Conservation (phyloP, 37 sponge, comb jelly and placozoan genomes). For the Chondrosia reniformis region DNA sequence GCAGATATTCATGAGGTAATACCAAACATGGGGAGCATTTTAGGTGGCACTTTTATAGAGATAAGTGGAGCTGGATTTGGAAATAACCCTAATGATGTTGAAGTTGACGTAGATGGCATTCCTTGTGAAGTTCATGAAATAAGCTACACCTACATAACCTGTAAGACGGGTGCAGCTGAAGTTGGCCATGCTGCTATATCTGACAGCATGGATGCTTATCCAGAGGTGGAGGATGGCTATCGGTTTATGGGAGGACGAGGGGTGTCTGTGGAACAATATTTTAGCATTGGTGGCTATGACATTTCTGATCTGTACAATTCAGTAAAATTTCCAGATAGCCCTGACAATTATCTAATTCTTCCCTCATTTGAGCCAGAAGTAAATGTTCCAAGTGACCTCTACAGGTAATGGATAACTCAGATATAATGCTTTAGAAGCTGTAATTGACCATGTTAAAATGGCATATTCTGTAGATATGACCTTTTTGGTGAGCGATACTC, state of each 20-base stretch:
- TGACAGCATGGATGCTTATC: conserved; percentile 4
- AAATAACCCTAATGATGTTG: conserved; percentile 3
- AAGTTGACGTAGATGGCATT: conserved; percentile 59
- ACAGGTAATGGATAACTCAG: not conserved
- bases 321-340: conserved; percentile 31
- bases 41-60: conserved; percentile 53
- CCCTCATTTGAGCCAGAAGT: conserved; percentile 31
- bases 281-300: not conserved
- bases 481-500: conserved; percentile 52
- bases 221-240: conserved; percentile 37
- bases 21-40: conserved; percentile 38
- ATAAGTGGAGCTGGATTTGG: conserved; percentile 59
- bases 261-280: conserved; percentile 33
- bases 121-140: conserved; percentile 31
- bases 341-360: conserved; percentile 11
- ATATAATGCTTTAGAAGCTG: not conserved
- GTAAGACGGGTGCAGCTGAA: conserved; percentile 33
- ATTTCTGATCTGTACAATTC: conserved; percentile 14
- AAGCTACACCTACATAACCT: conserved; percentile 16
- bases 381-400: not conserved
- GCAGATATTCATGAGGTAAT: conserved; percentile 44
- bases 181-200: conserved; percentile 23
- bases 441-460: not conserved
- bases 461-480: conserved; percentile 8
- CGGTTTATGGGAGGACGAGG: conserved; percentile 56